These are phyloP conservation scores for Drosophila albomicans DNA, from an alignment of 1,140 invertebrate genomes.

Conservation along the genomic window DNA sequence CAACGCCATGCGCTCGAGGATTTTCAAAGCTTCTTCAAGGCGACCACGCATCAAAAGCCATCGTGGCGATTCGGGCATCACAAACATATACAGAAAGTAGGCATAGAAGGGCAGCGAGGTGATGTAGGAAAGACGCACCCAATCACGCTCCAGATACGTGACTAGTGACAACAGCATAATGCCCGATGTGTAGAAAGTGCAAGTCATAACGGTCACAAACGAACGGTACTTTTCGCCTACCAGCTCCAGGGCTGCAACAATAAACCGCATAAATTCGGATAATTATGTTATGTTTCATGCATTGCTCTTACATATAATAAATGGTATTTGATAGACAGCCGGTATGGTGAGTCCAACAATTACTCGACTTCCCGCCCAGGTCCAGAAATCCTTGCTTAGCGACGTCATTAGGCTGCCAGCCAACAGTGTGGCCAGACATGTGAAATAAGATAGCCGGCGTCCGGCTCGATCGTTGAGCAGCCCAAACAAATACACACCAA, in stretches of 20 bases:
- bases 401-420: constrained; percentile 92
- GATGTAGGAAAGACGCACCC: constrained; percentile 91
- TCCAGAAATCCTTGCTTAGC: constrained; percentile 91
- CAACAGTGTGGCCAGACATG: constrained; percentile 91
- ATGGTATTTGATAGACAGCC: constrained; percentile 97
- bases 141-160: constrained; percentile 93
- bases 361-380: constrained; percentile 91
- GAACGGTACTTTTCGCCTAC: constrained; percentile 96
- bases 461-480: constrained; percentile 93
- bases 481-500: constrained; percentile 94
- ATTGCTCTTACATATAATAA: constrained; percentile 96
- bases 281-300: constrained; percentile 18
- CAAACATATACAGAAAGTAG: constrained; percentile 94
- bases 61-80: constrained; percentile 93
- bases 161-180: constrained; percentile 92
- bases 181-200: constrained; percentile 94
- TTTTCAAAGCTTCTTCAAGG: constrained; percentile 91
- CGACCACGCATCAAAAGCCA: constrained; percentile 93
- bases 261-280: neutral
- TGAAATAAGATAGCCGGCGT: constrained; percentile 92
- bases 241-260: constrained; percentile 91
- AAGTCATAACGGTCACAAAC: constrained; percentile 95
- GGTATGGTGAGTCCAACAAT: constrained; percentile 95
- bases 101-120: constrained; percentile 93
- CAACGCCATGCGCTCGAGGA: constrained; percentile 90